Evolutionary conservation across 2,888 invertebrate genomes (phyloP).

Genomic region (Eilema griseolum): DNA sequence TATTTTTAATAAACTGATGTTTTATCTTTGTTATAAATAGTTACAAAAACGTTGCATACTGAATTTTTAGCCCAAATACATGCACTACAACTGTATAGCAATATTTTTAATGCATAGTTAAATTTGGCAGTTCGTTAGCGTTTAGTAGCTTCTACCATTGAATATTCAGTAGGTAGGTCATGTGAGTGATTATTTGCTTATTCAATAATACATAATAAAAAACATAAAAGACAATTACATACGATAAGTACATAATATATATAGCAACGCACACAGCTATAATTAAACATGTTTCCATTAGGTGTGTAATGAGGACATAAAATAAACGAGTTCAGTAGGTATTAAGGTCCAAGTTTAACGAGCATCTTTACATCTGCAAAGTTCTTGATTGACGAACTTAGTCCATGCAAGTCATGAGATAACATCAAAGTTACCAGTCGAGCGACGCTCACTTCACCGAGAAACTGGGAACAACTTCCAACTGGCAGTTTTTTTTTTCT

Average conservation of each 20-base stretch:
- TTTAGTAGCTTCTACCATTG: too few species aligned
- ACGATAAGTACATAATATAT: too few species aligned
- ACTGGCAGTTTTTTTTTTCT: not conserved
- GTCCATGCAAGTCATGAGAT: slow-evolving; percentile 48
- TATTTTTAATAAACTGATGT: too few species aligned
- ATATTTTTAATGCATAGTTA: not conserved
- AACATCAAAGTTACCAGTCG: slow-evolving; percentile 48
- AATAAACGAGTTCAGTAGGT: slow-evolving; percentile 15
- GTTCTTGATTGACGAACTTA: slow-evolving; percentile 52
- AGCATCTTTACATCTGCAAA: slow-evolving; percentile 37
- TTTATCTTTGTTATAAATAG: too few species aligned
- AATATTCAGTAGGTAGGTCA: too few species aligned
- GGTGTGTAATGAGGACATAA: slow-evolving; percentile 9
- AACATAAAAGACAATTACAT: not conserved
- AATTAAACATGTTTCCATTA: slow-evolving; percentile 10
- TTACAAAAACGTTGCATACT: too few species aligned
- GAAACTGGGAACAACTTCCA: slow-evolving; percentile 20
- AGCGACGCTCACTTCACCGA: slow-evolving; percentile 30
- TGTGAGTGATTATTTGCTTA: too few species aligned
- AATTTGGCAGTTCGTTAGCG: not conserved
- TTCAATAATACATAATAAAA: not conserved
- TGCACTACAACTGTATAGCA: too few species aligned
- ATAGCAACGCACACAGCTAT: not conserved
- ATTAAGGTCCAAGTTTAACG: slow-evolving; percentile 35
- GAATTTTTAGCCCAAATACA: too few species aligned